Evolutionary conservation across 1,140 invertebrate species (phyloP).

Genomic region (Ditylenchus dipsaci): DNA sequence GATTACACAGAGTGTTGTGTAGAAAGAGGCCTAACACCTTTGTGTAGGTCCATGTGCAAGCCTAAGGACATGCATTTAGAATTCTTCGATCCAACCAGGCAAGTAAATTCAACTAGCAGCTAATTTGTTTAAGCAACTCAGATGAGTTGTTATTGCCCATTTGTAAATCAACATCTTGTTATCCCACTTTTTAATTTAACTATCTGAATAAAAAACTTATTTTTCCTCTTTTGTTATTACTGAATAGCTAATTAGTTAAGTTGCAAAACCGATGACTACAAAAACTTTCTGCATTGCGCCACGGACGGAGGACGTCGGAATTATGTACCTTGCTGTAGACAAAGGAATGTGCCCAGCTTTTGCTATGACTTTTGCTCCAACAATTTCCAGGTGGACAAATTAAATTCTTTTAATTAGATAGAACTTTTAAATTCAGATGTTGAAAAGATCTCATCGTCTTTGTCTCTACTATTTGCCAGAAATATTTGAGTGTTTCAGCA

Average conservation of each 20-base stretch:
- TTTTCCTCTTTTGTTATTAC: conserved; percentile 3
- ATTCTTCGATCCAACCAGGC: conserved; percentile 46
- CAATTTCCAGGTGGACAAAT: conserved; percentile 29
- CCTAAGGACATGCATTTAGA: conserved; percentile 40
- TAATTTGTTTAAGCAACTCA: neutral
- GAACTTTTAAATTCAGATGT: conserved; percentile 31
- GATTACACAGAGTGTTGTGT: conserved; percentile 42
- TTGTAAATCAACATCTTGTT: no score
- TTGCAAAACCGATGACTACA: conserved; percentile 42
- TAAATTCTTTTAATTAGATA: neutral
- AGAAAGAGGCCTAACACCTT: conserved; percentile 37
- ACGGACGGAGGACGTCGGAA: conserved; percentile 33
- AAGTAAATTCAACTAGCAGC: neutral
- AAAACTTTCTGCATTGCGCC: conserved; percentile 39
- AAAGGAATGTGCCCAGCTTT: conserved; percentile 34
- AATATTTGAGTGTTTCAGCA: conserved; percentile 41
- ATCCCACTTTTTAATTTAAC: neutral
- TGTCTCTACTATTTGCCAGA: conserved; percentile 43
- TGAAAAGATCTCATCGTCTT: conserved; percentile 43
- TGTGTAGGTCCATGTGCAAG: conserved; percentile 45
- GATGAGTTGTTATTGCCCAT: no score
- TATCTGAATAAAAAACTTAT: conserved; percentile 8
- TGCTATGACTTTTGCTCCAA: conserved; percentile 42
- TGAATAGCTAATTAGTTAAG: neutral
- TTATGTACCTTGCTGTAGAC: conserved; percentile 43